Percentiles rank a stretch among this genome's conserved stretches.
These are phyloP conservation scores for Drosophila melanica DNA, from an alignment of 1,140 invertebrate species.

Conservation along the genomic window DNA sequence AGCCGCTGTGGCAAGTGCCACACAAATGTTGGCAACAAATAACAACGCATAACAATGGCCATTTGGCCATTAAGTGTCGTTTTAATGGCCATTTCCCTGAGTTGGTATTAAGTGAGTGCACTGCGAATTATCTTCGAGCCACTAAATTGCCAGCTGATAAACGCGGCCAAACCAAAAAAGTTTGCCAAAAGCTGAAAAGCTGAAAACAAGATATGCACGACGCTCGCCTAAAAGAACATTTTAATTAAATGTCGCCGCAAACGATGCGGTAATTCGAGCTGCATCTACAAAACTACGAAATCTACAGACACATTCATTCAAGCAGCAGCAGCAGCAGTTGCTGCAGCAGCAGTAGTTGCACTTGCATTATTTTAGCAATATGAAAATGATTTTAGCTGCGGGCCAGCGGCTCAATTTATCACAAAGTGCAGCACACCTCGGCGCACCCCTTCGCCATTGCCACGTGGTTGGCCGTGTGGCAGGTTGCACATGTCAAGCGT, in stretches of 20 bases:
- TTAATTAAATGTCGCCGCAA: slow-evolving; percentile 82
- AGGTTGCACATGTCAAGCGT: slow-evolving; percentile 65
- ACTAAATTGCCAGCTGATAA: slow-evolving; percentile 78
- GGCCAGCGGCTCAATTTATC: slow-evolving; percentile 76
- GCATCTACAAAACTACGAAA: slow-evolving; percentile 22
- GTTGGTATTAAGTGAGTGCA: slow-evolving; percentile 74
- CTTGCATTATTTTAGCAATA: slow-evolving; percentile 78
- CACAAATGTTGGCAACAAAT: slow-evolving; percentile 19
- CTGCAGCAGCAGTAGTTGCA: slow-evolving; percentile 25
- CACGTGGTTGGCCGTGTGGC: slow-evolving; percentile 9
- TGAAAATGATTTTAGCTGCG: slow-evolving; percentile 76
- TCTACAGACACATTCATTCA: slow-evolving; percentile 35
- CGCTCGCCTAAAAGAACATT: slow-evolving; percentile 66
- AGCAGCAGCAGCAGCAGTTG: slow-evolving; percentile 25
- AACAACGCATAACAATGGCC: slow-evolving; percentile 27
- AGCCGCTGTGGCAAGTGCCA: slow-evolving; percentile 6
- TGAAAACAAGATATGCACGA: slow-evolving; percentile 27
- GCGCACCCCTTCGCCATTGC: background rate
- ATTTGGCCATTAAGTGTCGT: slow-evolving; percentile 68
- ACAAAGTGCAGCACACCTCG: slow-evolving; percentile 42
- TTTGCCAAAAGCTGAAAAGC: slow-evolving; percentile 28
- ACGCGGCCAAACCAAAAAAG: slow-evolving; percentile 35
- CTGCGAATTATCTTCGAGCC: slow-evolving; percentile 74
- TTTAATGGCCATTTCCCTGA: slow-evolving; percentile 62
- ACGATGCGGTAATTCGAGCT: slow-evolving; percentile 76